Evolutionary conservation across 2,888 invertebrate species (phyloP).

Genomic region (Halictus quadricinctus): DNA sequence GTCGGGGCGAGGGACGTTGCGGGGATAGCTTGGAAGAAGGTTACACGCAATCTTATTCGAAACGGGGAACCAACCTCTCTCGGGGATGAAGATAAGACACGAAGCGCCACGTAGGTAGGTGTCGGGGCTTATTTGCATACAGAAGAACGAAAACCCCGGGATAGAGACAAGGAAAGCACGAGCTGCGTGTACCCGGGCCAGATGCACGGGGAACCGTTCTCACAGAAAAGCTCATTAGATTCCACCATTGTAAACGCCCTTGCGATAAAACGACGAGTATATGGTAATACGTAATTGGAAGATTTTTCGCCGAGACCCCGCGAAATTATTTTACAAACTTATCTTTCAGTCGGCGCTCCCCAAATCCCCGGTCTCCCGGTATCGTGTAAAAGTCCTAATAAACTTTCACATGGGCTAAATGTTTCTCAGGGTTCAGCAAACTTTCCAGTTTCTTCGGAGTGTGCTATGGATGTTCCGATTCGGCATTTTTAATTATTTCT

Average conservation of each 20-base stretch:
- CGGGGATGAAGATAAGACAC: slow-evolving; percentile 74
- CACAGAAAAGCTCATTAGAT: slow-evolving; percentile 41
- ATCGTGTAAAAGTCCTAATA: neutral
- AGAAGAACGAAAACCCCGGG: slow-evolving; percentile 62
- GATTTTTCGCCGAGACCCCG: neutral
- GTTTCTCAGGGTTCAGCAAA: too few species aligned
- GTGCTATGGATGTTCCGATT: too few species aligned
- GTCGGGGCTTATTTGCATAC: slow-evolving; percentile 73
- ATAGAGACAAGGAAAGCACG: slow-evolving; percentile 31
- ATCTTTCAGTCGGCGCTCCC: neutral
- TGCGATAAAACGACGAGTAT: slow-evolving; percentile 18
- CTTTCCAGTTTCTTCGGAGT: too few species aligned
- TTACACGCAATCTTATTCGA: slow-evolving; percentile 72
- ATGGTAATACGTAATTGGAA: slow-evolving; percentile 6
- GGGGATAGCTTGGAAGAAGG: slow-evolving; percentile 39
- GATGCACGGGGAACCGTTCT: slow-evolving; percentile 48
- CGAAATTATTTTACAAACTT: neutral
- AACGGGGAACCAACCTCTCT: slow-evolving; percentile 56
- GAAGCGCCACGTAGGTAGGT: slow-evolving; percentile 72
- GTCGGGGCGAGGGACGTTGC: neutral
- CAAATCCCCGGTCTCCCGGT: neutral
- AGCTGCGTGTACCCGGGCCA: slow-evolving; percentile 14
- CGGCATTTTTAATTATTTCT: too few species aligned
- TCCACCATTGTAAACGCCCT: slow-evolving; percentile 19
- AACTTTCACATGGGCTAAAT: neutral